Base-by-base conservation (phyloP, 1,140 invertebrate genomes). In the Drosophila tani region DNA sequence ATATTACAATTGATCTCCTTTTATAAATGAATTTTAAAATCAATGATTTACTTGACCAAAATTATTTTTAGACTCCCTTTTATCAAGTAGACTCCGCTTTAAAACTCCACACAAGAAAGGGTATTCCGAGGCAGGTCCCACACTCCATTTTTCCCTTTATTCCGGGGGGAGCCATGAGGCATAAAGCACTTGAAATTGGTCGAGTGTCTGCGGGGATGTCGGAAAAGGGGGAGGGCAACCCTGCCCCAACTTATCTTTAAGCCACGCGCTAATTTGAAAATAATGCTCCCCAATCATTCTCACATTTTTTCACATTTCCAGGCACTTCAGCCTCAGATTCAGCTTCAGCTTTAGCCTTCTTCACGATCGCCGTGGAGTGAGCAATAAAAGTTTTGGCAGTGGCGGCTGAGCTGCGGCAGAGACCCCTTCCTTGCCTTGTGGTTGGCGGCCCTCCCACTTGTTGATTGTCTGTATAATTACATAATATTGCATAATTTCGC, bases 401-500 rank as follows among this genome's bases (percentile, higher is more conserved):
- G 41, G 19, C 53, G 14, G 50, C 27, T 1, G n/a, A 51, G n/a
- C 27, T 29, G 27, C 27, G n/a, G 50, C 50, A 24, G 21, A 15
- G 12, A 21, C 14, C 46, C 51, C 66, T 40, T 51, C 53, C 53
- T 51, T 40, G 21, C 69, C 45, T 70, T 73, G 49, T 55, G 47
- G n/a, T 21, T 53, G 57, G 45, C 47, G 63, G 63, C 73, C 74
- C 64, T 68, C 50, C 74, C 49, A 55, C 55, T 76, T 77, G 75
- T 53, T 84, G 84, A 84, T 88, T 88, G 84, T 87, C 81, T 87
- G 85, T 88, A 82, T 88, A 88, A 88, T 88, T 88, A 88, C 85
- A 88, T 88, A 88, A 88, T 88, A 90, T 88, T 88, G 85, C 85
- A 88, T 88, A 88, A 88, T 88, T 87, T 79, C 68, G 84, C 84